phyloP scores from a whole-genome alignment of 2,113 vertebrate genomes.

The Siphamia tubifer region DNA sequence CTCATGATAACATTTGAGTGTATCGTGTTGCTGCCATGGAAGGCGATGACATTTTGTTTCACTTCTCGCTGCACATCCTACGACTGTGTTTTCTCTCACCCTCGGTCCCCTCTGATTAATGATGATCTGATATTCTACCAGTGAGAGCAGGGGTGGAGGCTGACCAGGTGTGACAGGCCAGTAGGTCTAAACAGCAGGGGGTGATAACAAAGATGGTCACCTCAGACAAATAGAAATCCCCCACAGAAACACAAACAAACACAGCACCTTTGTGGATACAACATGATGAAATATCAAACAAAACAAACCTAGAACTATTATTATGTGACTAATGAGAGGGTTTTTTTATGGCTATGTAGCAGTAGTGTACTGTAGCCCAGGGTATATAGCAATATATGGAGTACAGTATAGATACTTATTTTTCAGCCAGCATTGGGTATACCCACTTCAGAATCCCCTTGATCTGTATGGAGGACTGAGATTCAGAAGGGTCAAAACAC shows the following conservation, averaged over 20 bases:
- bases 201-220: slow-evolving; percentile 17
- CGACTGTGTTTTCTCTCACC: slow-evolving; percentile 58
- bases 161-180: slow-evolving; percentile 72
- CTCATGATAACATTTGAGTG: slow-evolving; percentile 80
- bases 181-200: slow-evolving; percentile 79
- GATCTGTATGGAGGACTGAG: too few relatives aligned
- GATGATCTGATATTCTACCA: slow-evolving; percentile 73
- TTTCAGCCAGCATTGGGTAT: too few relatives aligned
- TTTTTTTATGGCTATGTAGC: neutral
- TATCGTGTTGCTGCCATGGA: slow-evolving; percentile 75
- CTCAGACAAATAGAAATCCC: neutral
- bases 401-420: too few relatives aligned
- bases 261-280: neutral
- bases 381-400: too few relatives aligned
- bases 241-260: neutral
- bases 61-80: slow-evolving; percentile 76
- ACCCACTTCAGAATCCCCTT: too few relatives aligned
- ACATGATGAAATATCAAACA: neutral
- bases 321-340: neutral
- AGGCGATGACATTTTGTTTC: slow-evolving; percentile 84
- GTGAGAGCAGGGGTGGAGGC: neutral
- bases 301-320: neutral
- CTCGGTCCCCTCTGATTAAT: slow-evolving; percentile 79
- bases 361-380: too few relatives aligned
- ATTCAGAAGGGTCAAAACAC: too few relatives aligned